Conservation (phyloP, 2,888 invertebrate species). For the Panopea generosa region DNA sequence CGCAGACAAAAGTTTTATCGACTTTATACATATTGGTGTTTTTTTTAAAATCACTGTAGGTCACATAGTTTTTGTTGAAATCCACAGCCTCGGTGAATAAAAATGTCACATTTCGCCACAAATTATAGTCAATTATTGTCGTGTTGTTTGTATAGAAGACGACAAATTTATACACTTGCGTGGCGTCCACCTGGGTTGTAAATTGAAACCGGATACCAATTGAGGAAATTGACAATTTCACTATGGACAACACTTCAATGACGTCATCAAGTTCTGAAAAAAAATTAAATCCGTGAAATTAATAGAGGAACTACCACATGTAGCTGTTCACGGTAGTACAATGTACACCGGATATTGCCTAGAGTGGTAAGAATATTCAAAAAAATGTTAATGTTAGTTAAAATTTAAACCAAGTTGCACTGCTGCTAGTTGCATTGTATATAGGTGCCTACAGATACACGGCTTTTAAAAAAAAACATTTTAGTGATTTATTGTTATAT, state of each 20-base stretch:
- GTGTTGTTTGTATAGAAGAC: conserved; percentile 20
- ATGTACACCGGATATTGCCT: not conserved
- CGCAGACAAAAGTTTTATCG: conserved; percentile 25
- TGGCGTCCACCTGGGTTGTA: conserved; percentile 24
- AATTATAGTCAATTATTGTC: not conserved
- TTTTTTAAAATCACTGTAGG: conserved; percentile 39
- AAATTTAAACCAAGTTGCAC: no score
- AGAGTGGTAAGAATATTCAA: not conserved
- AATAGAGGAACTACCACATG: no score
- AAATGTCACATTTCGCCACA: conserved; percentile 31
- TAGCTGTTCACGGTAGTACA: no score
- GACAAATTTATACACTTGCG: conserved; percentile 8
- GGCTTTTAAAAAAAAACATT: no score
- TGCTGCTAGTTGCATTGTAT: no score
- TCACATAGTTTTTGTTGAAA: conserved; percentile 13
- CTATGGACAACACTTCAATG: conserved; percentile 26
- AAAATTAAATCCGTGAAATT: not conserved
- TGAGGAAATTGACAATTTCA: conserved; percentile 11
- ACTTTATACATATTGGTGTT: conserved; percentile 26
- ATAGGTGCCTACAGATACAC: no score
- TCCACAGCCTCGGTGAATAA: conserved; percentile 20
- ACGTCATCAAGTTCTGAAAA: conserved; percentile 41
- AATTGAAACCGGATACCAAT: conserved; percentile 36
- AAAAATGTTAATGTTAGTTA: not conserved
- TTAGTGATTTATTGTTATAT: no score